phyloP scores from a whole-genome alignment of 2,113 vertebrate species.

The Dendropsophus ebraccatus region DNA sequence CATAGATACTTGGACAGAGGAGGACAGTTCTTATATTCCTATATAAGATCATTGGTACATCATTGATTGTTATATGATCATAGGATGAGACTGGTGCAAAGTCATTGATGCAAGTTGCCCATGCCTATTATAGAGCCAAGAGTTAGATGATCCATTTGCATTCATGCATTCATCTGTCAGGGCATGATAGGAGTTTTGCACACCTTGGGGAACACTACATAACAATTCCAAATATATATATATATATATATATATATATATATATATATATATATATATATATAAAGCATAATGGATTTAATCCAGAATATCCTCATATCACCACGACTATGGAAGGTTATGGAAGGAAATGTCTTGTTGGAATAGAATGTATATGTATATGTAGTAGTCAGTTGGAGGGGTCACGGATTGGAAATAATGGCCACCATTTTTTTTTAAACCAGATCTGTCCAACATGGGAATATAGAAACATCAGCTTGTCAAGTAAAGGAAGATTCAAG shows the following conservation, averaged over 20 bases:
- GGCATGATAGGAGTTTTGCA: too few species aligned
- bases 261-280: too few species aligned
- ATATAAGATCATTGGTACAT: not conserved
- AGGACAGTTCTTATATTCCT: not conserved
- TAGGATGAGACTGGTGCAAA: not conserved
- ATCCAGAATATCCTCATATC: too few species aligned
- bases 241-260: too few species aligned
- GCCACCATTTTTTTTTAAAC: not conserved
- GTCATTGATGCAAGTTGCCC: too few species aligned
- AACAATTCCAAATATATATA: too few species aligned
- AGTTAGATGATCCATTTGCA: too few species aligned
- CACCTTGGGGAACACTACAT: too few species aligned
- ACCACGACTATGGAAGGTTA: not conserved
- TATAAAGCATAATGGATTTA: too few species aligned
- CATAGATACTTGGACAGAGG: constrained; percentile 6
- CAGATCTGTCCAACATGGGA: not conserved
- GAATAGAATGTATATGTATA: not conserved
- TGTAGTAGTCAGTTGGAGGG: not conserved
- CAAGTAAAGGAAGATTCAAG: constrained; percentile 7
- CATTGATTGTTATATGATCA: not conserved
- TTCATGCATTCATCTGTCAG: too few species aligned
- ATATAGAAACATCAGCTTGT: constrained; percentile 8
- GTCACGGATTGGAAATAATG: not conserved
- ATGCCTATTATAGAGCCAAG: too few species aligned
- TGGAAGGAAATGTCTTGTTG: not conserved